Base-by-base conservation (phyloP, 2,113 vertebrate species). In the Rafetus swinhoei region DNA sequence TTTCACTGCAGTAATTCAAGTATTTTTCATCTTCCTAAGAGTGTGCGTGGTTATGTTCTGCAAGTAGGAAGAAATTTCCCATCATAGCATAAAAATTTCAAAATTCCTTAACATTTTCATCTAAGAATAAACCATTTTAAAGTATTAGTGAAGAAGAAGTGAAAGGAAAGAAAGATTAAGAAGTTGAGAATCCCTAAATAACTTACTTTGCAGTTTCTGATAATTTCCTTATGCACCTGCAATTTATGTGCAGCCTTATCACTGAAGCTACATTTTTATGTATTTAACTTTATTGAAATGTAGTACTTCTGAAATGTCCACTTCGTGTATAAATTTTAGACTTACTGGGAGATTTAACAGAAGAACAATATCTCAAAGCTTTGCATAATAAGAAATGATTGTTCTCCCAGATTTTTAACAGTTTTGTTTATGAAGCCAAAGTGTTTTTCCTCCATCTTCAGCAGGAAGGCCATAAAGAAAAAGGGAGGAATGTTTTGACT, bases 141-240 rank as follows among this genome's bases (percentile, higher is more conserved):
- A 72, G n/a, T 72, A 35, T 35, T 72, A 35, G 65, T 72, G 65
- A 72, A 19, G 32, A 72, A 69, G 65, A 29, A 5, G 35, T 35
- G 65, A 35, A 29, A 7, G 32, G 65, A 35, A 72, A 72, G 18
- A 35, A 72, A 72, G 65, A 19, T 72, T 35, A 72, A 18, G 65
- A 72, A 72, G 18, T 21, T 72, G n/a, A 35, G 65, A 19, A 72
- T 72, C n/a, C n/a, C 16, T 35, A 35, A 72, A 2, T 54, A 19
- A 22, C 80, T 86, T 3, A 39, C 1, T 50, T 92, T 53, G 21
- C 79, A 69, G 80, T 79, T 87, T 79, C 65, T 88, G 10, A 82
- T 86, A 80, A 6, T 55, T 4, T 4, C 8, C 21, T 81, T 55
- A 7, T 90, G 16, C 0, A 0, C 19, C 1, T 29, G 45, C 18